Percentiles rank a stretch among this genome's conserved stretches.
These are phyloP conservation scores for Barbus barbus DNA, from an alignment of 2,113 vertebrate species.

Conservation along the genomic window DNA sequence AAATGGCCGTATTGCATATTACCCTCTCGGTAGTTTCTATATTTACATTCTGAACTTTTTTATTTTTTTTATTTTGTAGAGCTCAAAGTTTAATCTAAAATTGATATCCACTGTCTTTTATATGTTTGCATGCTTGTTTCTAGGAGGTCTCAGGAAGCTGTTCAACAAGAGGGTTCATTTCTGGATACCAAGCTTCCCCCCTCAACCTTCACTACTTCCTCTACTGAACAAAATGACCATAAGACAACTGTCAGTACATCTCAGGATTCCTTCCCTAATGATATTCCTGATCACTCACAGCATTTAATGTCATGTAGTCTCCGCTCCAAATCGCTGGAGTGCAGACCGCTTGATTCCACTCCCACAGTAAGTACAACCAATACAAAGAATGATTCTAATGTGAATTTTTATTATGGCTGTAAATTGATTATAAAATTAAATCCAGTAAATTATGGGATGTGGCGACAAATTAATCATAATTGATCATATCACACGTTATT, in stretches of 20 bases:
- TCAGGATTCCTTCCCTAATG: not conserved
- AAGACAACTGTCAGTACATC: constrained; percentile 4
- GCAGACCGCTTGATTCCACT: constrained; percentile 51
- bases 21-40: no score
- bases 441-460: not conserved
- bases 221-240: constrained; percentile 15
- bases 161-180: constrained; percentile 20
- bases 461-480: not conserved
- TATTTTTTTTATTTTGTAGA: not conserved
- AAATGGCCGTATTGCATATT: not conserved
- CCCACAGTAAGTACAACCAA: constrained; percentile 52
- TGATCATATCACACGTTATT: not conserved
- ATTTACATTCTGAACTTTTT: not conserved
- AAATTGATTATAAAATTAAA: not conserved
- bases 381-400: not conserved
- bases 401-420: not conserved
- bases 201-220: constrained; percentile 15
- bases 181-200: not conserved
- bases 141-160: constrained; percentile 40
- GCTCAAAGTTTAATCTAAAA: not conserved
- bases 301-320: constrained; percentile 41
- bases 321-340: constrained; percentile 60
- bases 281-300: constrained; percentile 24
- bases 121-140: constrained; percentile 29
- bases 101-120: not conserved